phyloP scores from a whole-genome alignment of 2,888 invertebrate species.

The Ashinkailepas kermadecensis region DNA sequence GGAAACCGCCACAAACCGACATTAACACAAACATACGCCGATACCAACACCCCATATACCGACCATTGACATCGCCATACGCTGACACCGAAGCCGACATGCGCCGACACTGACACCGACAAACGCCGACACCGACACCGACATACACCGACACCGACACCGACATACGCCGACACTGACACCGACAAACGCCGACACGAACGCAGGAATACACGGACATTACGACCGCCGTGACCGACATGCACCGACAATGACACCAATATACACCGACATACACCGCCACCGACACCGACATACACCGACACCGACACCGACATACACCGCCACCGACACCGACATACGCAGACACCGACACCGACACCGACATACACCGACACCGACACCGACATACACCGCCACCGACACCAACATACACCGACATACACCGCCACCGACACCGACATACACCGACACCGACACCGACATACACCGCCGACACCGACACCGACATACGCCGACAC shows the following conservation, averaged over 20 bases:
- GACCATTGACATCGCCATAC: no score
- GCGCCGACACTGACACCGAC: background rate
- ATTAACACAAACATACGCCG: background rate
- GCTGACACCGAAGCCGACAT: background rate
- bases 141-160: constrained; percentile 17
- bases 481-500: background rate
- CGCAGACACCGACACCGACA: no score
- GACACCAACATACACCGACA: no score
- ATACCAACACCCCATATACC: no score
- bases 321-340: no score
- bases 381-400: no score
- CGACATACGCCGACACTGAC: constrained; percentile 2
- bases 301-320: background rate
- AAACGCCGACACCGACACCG: constrained; percentile 8
- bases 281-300: no score
- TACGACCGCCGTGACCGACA: no score
- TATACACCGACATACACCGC: no score
- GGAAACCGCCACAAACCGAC: background rate
- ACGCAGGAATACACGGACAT: background rate
- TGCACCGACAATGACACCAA: background rate
- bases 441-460: constrained; percentile 17
- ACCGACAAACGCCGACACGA: constrained; percentile 21
- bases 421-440: no score
- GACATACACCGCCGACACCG: no score
- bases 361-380: background rate